A percentile compares a stretch with the other conserved stretches of the same genome.
Conservation (phyloP, 2,113 vertebrate species). For the Chloroceryle aenea region DNA sequence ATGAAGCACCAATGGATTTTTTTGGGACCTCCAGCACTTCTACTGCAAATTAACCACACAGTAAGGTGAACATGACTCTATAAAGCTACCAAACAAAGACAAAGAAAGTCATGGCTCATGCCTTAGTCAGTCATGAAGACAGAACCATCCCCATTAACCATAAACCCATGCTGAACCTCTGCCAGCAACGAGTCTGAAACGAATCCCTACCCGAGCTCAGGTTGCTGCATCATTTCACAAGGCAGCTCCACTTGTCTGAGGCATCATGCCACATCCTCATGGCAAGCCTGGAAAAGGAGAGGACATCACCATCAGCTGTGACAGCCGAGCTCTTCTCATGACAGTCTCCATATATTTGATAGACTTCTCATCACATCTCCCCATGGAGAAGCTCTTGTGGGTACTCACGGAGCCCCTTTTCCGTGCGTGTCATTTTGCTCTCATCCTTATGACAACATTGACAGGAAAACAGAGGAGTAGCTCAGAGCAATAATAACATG, state of each 20-base stretch:
- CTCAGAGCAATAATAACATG: background rate
- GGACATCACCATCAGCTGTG: fast-evolving
- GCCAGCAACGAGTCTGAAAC: fast-evolving
- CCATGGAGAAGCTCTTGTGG: background rate
- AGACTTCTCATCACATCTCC: fast-evolving
- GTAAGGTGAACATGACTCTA: background rate
- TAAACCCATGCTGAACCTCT: background rate
- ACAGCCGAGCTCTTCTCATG: background rate
- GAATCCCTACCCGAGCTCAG: background rate
- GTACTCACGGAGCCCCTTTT: background rate
- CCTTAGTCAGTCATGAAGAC: background rate
- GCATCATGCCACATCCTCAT: fast-evolving
- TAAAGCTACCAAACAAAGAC: background rate
- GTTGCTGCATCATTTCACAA: fast-evolving
- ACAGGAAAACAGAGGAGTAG: background rate
- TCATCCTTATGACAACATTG: background rate
- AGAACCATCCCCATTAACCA: fast-evolving
- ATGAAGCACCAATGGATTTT: background rate
- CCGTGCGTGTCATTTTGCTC: background rate
- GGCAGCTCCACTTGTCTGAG: background rate
- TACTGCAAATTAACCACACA: background rate
- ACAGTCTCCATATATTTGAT: background rate
- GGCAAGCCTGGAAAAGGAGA: background rate
- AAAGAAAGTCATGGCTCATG: background rate
- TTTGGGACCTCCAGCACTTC: background rate